phyloP scores from a whole-genome alignment of 2,113 vertebrate genomes.

The Rhombomys opimus region DNA sequence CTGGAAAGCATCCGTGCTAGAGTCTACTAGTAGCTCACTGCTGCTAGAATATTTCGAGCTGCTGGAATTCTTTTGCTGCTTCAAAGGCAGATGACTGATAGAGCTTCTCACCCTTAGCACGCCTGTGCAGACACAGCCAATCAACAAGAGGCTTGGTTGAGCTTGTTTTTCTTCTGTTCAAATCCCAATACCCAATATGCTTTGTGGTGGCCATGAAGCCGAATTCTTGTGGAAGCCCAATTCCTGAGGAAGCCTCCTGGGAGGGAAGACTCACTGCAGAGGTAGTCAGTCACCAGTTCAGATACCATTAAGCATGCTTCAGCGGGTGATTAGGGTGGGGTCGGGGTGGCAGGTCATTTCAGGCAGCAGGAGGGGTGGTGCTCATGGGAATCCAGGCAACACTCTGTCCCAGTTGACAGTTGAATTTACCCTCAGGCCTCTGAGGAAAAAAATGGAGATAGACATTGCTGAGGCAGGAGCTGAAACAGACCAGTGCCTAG shows the following conservation, averaged over 20 bases:
- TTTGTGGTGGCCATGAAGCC: background rate
- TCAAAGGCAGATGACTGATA: background rate
- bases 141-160: background rate
- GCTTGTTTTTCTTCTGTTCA: background rate
- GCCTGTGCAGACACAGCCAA: background rate
- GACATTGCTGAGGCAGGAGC: background rate
- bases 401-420: background rate
- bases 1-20: background rate
- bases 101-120: background rate
- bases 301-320: background rate
- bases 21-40: background rate
- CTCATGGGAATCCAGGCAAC: background rate
- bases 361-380: rapidly evolving
- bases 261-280: background rate
- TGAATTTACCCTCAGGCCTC: background rate
- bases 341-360: rapidly evolving
- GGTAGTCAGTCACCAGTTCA: background rate
- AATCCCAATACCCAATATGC: background rate
- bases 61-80: background rate
- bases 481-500: background rate
- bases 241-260: background rate
- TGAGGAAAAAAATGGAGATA: background rate
- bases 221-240: background rate
- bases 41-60: background rate
- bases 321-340: rapidly evolving